A percentile compares a stretch with the other conserved stretches of the same genome.
Conservation (phyloP, 2,113 vertebrate species). For the Hemiprocne comata region DNA sequence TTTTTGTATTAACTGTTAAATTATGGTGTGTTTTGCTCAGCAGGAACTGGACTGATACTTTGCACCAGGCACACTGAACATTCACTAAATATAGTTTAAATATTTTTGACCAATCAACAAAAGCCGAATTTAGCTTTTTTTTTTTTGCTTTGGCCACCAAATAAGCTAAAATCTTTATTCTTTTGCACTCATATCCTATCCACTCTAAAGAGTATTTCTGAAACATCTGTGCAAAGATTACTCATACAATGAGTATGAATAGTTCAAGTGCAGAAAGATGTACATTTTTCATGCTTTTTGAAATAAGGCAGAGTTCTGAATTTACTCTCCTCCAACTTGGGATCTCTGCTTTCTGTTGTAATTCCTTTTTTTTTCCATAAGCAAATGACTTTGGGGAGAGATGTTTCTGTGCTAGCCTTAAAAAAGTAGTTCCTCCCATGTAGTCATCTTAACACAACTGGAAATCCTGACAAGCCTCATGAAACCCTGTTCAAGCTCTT, state of each 20-base stretch:
- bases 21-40: not conserved
- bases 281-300: slow-evolving; percentile 32
- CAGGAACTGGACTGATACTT: not conserved
- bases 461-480: not conserved
- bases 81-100: not conserved
- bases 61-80: not conserved
- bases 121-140: not conserved
- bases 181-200: slow-evolving; percentile 18
- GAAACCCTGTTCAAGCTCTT: not conserved
- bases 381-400: not conserved
- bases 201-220: slow-evolving; percentile 40
- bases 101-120: not conserved
- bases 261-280: slow-evolving; percentile 35
- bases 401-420: not conserved
- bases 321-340: not conserved
- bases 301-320: slow-evolving; percentile 22
- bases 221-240: slow-evolving; percentile 62
- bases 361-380: not conserved
- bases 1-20: not conserved
- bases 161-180: not conserved
- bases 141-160: slow-evolving; percentile 16
- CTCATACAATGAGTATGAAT: slow-evolving; percentile 44
- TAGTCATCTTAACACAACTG: not conserved
- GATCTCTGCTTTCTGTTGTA: not conserved
- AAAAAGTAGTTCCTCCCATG: not conserved